A percentile compares a stretch with the other conserved stretches of the same genome.
Conservation (phyloP, 2,113 vertebrate genomes). For the Zosterops pallidus region DNA sequence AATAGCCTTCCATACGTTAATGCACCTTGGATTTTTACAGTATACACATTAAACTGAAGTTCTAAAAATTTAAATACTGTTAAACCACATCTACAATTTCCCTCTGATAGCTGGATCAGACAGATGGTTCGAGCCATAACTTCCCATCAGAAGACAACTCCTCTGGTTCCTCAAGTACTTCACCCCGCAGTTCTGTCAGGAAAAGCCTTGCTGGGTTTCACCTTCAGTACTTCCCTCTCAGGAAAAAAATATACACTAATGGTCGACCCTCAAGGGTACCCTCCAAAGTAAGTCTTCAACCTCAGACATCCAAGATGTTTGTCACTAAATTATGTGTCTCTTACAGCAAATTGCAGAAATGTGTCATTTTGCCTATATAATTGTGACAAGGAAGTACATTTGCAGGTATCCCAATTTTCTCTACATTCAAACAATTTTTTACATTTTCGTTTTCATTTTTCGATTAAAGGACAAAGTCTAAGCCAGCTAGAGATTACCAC, state of each 20-base stretch:
- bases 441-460: no score
- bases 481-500: no score
- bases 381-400: neutral
- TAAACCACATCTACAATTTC: neutral
- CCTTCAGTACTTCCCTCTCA: neutral
- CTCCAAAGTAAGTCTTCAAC: neutral
- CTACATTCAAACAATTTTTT: no score
- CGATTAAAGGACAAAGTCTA: no score
- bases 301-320: neutral
- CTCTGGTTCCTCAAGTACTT: neutral
- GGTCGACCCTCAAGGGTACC: neutral
- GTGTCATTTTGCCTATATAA: neutral
- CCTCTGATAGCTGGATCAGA: neutral
- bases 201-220: neutral
- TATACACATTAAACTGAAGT: neutral
- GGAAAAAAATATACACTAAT: neutral
- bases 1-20: constrained; percentile 1
- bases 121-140: constrained; percentile 25
- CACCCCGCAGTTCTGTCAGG: neutral
- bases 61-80: neutral
- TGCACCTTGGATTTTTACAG: neutral
- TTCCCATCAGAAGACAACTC: neutral
- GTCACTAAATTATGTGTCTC: neutral
- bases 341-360: neutral
- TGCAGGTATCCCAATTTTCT: neutral